Evolutionary conservation across 2,888 invertebrate genomes (phyloP).

Genomic region (Notocelia uddmanniana): DNA sequence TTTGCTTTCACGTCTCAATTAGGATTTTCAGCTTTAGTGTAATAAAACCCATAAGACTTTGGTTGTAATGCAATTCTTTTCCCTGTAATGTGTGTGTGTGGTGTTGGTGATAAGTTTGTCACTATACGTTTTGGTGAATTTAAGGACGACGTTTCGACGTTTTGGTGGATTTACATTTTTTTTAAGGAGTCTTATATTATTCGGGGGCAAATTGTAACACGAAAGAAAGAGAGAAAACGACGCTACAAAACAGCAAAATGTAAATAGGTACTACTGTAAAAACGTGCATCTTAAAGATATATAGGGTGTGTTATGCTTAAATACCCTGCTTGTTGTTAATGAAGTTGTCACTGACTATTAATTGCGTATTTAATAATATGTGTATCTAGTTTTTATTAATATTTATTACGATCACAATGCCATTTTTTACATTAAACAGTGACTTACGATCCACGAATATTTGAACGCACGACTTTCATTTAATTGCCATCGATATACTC

Average conservation of each 20-base stretch:
- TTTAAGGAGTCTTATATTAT: constrained; percentile 36
- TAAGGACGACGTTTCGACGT: too few relatives aligned
- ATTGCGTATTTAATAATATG: neutral
- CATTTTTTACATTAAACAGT: neutral
- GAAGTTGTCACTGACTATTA: neutral
- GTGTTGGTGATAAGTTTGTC: neutral
- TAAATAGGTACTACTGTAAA: too few relatives aligned
- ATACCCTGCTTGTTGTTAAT: neutral
- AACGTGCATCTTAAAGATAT: too few relatives aligned
- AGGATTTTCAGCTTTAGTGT: neutral
- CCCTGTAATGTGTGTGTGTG: neutral
- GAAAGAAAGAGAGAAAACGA: neutral
- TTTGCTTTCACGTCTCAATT: neutral
- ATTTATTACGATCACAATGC: neutral
- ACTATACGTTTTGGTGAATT: neutral
- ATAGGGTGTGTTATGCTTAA: neutral
- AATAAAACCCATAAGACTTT: too few relatives aligned
- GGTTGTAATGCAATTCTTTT: neutral
- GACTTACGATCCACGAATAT: constrained; percentile 13
- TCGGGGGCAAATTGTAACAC: constrained; percentile 7
- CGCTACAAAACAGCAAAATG: neutral
- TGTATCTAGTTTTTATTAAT: neutral
- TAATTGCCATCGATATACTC: constrained; percentile 37
- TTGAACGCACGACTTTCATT: constrained; percentile 31
- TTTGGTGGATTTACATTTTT: too few relatives aligned